Conservation (phyloP, 2,888 invertebrate genomes). For the Frankliniella intonsa region DNA sequence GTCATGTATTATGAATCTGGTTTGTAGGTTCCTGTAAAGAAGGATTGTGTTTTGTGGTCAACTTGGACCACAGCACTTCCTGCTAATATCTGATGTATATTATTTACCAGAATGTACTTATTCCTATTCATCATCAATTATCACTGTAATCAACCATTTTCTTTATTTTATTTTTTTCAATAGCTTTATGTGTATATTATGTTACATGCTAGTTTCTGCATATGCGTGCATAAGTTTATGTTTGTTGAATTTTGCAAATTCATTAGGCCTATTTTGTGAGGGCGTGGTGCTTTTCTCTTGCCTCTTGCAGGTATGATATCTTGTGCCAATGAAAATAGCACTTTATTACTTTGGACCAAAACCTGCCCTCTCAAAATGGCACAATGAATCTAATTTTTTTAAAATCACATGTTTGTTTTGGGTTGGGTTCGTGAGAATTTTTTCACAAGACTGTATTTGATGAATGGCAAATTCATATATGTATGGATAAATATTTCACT, state of each 20-base stretch:
- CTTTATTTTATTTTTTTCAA: slow-evolving; percentile 11
- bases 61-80: background rate
- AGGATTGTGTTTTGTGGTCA: background rate
- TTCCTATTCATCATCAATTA: background rate
- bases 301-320: background rate
- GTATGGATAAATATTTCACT: background rate
- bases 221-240: slow-evolving; percentile 16
- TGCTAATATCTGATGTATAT: slow-evolving; percentile 20
- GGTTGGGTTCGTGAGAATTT: slow-evolving; percentile 2
- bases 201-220: slow-evolving; percentile 23
- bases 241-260: slow-evolving; percentile 19
- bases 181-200: slow-evolving; percentile 25
- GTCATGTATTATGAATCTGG: background rate
- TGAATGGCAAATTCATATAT: slow-evolving; percentile 15
- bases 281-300: slow-evolving; percentile 1
- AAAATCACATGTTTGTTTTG: slow-evolving; percentile 5
- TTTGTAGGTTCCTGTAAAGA: background rate
- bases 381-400: slow-evolving; percentile 2
- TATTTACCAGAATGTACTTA: slow-evolving; percentile 23
- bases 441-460: slow-evolving; percentile 25
- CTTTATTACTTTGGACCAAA: slow-evolving; percentile 19
- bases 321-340: slow-evolving; percentile 15
- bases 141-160: background rate
- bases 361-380: slow-evolving; percentile 13
- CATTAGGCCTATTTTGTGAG: background rate